These are phyloP conservation scores for Heterotilapia buettikoferi DNA, from an alignment of 2,113 vertebrate species.

Conservation along the genomic window DNA sequence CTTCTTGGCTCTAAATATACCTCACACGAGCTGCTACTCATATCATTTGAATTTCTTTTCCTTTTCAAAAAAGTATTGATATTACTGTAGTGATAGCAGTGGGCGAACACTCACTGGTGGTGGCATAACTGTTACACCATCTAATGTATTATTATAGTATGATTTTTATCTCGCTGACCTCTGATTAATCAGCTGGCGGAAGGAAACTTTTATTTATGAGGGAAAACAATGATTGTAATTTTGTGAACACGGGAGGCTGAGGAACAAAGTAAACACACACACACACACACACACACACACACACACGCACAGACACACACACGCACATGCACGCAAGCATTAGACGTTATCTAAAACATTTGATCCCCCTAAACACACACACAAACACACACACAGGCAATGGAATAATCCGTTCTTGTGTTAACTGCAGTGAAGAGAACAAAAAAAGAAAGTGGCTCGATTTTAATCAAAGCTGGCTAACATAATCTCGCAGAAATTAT, in stretches of 20 bases:
- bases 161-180: conserved; percentile 3
- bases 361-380: conserved; percentile 31
- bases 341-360: conserved; percentile 45
- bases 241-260: neutral
- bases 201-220: conserved; percentile 37
- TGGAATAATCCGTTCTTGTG: conserved; percentile 44
- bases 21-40: neutral
- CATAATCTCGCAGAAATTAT: conserved; percentile 50
- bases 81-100: neutral
- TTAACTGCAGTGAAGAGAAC: conserved; percentile 9
- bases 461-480: conserved; percentile 60
- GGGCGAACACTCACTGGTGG: neutral
- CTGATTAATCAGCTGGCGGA: conserved; percentile 14
- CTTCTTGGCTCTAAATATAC: neutral
- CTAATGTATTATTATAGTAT: neutral
- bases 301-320: neutral
- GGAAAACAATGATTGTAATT: conserved; percentile 16
- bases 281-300: neutral
- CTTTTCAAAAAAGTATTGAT: neutral
- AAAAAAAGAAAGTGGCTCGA: conserved; percentile 34
- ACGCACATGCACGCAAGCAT: neutral
- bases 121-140: neutral
- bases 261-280: conserved; percentile 11
- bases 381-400: neutral
- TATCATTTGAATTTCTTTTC: neutral